A percentile compares a stretch with the other conserved stretches of the same genome.
Evolutionary conservation across 2,113 vertebrate genomes (phyloP).

Genomic region (Dicerorhinus sumatrensis): DNA sequence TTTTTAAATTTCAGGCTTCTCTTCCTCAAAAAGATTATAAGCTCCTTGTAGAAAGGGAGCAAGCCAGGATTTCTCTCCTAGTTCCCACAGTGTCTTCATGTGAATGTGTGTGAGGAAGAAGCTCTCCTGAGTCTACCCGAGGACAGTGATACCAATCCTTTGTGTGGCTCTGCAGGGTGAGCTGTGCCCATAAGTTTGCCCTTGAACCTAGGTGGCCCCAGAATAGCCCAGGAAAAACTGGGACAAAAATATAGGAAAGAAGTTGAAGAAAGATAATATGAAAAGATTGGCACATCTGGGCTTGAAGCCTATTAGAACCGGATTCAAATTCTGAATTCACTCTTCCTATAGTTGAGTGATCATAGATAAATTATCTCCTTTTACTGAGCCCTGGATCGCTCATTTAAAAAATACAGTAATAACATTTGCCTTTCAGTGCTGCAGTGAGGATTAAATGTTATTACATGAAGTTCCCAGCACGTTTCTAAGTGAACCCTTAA

Average conservation of each 20-base stretch:
- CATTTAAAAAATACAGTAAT: neutral
- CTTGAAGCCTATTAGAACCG: neutral
- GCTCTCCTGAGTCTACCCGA: neutral
- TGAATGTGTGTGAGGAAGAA: neutral
- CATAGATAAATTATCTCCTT: neutral
- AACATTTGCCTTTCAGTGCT: neutral
- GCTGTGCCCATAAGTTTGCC: neutral
- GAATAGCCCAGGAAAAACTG: neutral
- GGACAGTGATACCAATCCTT: neutral
- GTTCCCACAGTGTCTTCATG: rapidly evolving
- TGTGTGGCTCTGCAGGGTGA: neutral
- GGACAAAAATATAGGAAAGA: neutral
- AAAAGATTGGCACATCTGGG: neutral
- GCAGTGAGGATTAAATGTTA: neutral
- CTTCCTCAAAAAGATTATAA: neutral
- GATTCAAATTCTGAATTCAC: neutral
- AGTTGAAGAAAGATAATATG: neutral
- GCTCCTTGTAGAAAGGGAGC: neutral
- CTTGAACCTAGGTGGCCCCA: neutral
- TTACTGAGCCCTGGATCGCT: neutral
- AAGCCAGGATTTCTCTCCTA: neutral
- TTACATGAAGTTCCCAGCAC: neutral
- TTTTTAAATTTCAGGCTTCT: neutral
- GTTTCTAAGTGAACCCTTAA: neutral
- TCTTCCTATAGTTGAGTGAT: neutral